phyloP scores from a whole-genome alignment of 2,888 invertebrate species.

The Spisula subtruncata region DNA sequence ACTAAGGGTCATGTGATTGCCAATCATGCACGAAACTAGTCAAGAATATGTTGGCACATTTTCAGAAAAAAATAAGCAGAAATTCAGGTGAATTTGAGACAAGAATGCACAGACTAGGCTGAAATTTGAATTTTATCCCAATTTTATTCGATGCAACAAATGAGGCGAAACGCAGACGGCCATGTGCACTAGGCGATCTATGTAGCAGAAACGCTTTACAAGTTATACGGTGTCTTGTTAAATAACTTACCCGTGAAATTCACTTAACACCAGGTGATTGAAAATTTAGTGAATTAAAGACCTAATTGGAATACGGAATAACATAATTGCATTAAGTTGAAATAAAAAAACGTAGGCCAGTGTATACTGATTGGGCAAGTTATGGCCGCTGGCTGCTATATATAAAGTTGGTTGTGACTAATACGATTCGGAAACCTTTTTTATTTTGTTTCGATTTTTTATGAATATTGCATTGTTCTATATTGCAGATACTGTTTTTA shows the following conservation, averaged over 20 bases:
- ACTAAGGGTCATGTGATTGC: conserved; percentile 58
- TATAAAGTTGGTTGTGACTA: not conserved
- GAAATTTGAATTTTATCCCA: conserved; percentile 68
- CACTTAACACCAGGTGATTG: conserved; percentile 50
- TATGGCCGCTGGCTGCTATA: not conserved
- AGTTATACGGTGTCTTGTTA: conserved; percentile 53
- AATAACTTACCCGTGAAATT: conserved; percentile 59
- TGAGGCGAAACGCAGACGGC: conserved; percentile 64
- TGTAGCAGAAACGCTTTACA: conserved; percentile 56
- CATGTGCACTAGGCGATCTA: conserved; percentile 49
- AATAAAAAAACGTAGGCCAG: not conserved
- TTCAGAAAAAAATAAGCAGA: conserved; percentile 54
- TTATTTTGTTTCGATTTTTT: too few species aligned
- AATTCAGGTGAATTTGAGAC: conserved; percentile 51
- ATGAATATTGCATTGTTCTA: too few species aligned
- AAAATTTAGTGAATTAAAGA: conserved; percentile 45
- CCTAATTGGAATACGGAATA: conserved; percentile 26
- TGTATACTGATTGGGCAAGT: not conserved
- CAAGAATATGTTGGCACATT: conserved; percentile 66
- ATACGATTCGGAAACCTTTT: too few species aligned
- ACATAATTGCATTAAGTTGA: conserved; percentile 6
- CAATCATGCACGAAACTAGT: conserved; percentile 62
- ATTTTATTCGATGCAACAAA: conserved; percentile 68
- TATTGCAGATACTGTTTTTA: too few species aligned
- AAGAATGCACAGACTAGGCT: conserved; percentile 66